Conservation (phyloP, 2,113 vertebrate species). For the Menura novaehollandiae region DNA sequence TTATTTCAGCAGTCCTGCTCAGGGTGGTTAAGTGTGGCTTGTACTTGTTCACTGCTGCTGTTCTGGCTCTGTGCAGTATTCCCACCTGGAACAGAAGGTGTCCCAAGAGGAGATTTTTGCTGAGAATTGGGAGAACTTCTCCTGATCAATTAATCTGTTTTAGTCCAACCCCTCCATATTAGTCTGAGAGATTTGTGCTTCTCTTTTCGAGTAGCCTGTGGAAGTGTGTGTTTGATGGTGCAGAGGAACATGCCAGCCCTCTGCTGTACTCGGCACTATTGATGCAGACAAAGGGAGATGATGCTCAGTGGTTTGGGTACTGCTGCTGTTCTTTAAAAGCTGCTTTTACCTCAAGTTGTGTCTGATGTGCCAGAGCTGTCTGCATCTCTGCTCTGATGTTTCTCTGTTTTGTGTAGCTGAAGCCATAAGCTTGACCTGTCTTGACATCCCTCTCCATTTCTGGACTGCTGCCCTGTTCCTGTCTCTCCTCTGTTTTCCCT, state of each 20-base stretch:
- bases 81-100: background rate
- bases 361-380: constrained; percentile 1
- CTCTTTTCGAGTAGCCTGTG: background rate
- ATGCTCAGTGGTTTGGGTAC: background rate
- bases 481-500: background rate
- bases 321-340: background rate
- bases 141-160: background rate
- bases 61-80: background rate
- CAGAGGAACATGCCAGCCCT: background rate
- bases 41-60: background rate
- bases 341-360: background rate
- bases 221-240: background rate
- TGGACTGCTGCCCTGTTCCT: constrained; percentile 25
- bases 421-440: constrained; percentile 31
- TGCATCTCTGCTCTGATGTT: constrained; percentile 11
- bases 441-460: constrained; percentile 22
- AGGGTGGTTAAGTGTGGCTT: background rate
- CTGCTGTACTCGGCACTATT: background rate
- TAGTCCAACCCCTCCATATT: background rate
- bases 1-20: background rate
- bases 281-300: background rate
- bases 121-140: background rate
- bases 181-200: background rate
- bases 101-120: background rate
- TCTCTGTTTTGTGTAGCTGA: constrained; percentile 4